Percentiles rank a stretch among this genome's conserved stretches.
phyloP scores from a whole-genome alignment of 2,888 invertebrate genomes.

The Sympetrum striolatum region DNA sequence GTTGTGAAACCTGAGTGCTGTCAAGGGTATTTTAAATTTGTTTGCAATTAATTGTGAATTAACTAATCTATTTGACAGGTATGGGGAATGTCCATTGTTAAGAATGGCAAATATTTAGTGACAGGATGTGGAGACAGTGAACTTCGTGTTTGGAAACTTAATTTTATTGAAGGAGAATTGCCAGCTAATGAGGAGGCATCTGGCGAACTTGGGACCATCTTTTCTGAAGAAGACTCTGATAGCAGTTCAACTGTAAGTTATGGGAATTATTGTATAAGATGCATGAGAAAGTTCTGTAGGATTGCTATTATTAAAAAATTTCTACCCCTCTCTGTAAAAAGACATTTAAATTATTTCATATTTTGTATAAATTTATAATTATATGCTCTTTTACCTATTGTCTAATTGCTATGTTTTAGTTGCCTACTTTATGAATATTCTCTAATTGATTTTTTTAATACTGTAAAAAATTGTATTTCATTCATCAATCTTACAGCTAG shows the following conservation, averaged over 20 bases:
- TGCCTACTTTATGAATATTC: no score
- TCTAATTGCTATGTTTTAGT: no score
- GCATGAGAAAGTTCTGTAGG: no score
- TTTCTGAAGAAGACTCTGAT: constrained; percentile 65
- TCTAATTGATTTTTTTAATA: no score
- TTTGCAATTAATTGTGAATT: constrained; percentile 33
- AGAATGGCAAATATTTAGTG: constrained; percentile 82
- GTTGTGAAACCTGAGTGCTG: not conserved
- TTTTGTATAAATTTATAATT: not conserved
- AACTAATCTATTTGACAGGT: constrained; percentile 65
- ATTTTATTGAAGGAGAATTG: constrained; percentile 61
- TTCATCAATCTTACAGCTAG: no score
- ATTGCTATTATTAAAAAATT: no score
- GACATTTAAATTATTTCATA: no score
- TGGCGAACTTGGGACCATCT: constrained; percentile 48
- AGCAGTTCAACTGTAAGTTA: constrained; percentile 52
- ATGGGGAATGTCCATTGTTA: constrained; percentile 82
- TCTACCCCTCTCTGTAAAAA: no score
- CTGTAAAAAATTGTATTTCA: no score
- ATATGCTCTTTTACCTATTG: not conserved
- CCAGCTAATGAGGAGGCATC: constrained; percentile 59
- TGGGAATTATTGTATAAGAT: not conserved
- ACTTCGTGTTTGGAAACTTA: constrained; percentile 83
- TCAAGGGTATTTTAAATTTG: not conserved
- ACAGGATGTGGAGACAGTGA: constrained; percentile 87